These are phyloP conservation scores for Pogonophryne albipinna DNA, from an alignment of 2,797 vertebrate genomes.

Conservation along the genomic window DNA sequence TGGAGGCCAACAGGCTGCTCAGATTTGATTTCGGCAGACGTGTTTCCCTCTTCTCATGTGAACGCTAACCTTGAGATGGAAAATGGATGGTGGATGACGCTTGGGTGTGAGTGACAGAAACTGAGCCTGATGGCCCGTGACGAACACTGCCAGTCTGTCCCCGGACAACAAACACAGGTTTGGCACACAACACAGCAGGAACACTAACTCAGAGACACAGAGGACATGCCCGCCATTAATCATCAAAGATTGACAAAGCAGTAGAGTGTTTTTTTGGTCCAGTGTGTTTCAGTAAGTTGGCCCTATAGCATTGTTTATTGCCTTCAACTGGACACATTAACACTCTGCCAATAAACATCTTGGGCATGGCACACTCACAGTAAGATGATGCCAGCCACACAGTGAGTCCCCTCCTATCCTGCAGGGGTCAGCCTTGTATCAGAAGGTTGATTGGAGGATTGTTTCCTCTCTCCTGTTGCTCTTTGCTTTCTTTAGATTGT, in stretches of 20 bases:
- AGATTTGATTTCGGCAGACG: constrained; percentile 48
- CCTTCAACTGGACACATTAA: neutral
- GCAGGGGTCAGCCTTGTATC: constrained; percentile 67
- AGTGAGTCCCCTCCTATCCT: constrained; percentile 56
- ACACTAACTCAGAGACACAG: constrained; percentile 8
- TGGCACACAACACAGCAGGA: constrained; percentile 6
- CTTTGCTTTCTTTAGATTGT: neutral
- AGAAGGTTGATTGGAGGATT: constrained; percentile 11
- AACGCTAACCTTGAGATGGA: constrained; percentile 39
- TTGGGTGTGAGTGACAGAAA: constrained; percentile 51
- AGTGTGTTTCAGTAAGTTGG: constrained; percentile 33
- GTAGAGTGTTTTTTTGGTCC: constrained; percentile 11
- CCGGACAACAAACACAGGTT: constrained; percentile 6
- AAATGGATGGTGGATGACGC: constrained; percentile 56
- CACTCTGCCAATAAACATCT: constrained; percentile 2
- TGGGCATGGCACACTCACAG: neutral
- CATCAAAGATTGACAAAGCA: neutral
- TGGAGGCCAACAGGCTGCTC: constrained; percentile 25
- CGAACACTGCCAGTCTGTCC: constrained; percentile 38
- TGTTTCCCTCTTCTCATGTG: constrained; percentile 50
- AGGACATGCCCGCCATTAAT: too few relatives aligned
- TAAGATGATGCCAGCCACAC: neutral
- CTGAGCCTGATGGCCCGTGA: constrained; percentile 56
- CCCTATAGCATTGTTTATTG: constrained; percentile 18
- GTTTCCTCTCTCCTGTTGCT: constrained; percentile 31